A percentile compares a stretch with the other conserved stretches of the same genome.
phyloP scores from a whole-genome alignment of 2,888 invertebrate genomes.

The Poecilus cupreus region DNA sequence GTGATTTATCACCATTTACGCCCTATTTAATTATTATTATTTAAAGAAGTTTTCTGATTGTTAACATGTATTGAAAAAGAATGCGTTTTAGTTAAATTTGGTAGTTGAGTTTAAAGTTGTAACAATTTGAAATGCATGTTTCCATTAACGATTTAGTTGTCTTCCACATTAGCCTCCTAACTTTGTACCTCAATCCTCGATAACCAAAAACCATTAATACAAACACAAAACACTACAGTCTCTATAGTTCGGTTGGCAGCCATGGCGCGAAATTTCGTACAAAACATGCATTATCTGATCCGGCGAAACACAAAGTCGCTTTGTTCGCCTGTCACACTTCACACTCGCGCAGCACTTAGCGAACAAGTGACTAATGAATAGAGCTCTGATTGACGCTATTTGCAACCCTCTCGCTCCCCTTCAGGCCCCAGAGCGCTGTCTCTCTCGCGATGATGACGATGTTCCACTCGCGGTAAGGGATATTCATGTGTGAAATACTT shows the following conservation, averaged over 20 bases:
- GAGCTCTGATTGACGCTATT: slow-evolving; percentile 67
- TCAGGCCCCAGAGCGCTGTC: not conserved
- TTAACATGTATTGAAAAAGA: too few relatives aligned
- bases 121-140: too few relatives aligned
- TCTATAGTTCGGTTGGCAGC: not conserved
- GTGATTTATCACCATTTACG: too few relatives aligned
- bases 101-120: too few relatives aligned
- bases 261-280: slow-evolving; percentile 21
- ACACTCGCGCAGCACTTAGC: slow-evolving; percentile 60
- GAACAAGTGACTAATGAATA: slow-evolving; percentile 65
- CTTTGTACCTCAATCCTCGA: too few relatives aligned
- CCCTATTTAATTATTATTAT: too few relatives aligned
- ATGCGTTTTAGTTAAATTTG: too few relatives aligned
- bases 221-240: too few relatives aligned
- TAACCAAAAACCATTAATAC: too few relatives aligned
- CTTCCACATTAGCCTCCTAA: too few relatives aligned
- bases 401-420: slow-evolving; percentile 62
- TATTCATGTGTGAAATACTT: not conserved
- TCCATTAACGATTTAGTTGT: too few relatives aligned
- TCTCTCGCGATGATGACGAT: not conserved
- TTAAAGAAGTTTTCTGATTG: too few relatives aligned
- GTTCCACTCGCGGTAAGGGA: not conserved
- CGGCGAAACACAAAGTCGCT: slow-evolving; percentile 33
- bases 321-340: slow-evolving; percentile 58
- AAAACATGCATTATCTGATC: slow-evolving; percentile 53